Evolutionary conservation across 1,140 invertebrate species (phyloP), one percentile per base, ranked within the genome.

Genomic region (Tetramorium simillimum): DNA sequence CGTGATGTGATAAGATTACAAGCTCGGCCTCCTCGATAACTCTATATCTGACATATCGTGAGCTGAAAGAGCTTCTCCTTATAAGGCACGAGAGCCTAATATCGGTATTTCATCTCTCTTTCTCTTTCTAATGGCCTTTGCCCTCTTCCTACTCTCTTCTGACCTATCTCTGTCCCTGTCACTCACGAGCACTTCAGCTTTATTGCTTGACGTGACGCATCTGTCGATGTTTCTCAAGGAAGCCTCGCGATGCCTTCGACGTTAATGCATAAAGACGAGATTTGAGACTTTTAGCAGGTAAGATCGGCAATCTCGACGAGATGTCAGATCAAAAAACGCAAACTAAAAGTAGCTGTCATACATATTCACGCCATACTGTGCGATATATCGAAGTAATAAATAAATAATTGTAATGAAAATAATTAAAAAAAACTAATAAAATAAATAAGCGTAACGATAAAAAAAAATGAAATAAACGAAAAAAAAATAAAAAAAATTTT

Each of bases 1-100:
- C 4, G 28, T 21, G 6, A 24, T n/a, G 10, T n/a, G 90, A 91
- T 90, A 91, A 91, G 90, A 91, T 91, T 91, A 88, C 40, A 56
- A 33, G 12, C 6, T 33, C 10, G 28, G 12, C 1, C 14, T 0
- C 5, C 18, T 5, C 24, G 89, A 91, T 90, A 90, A 88, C 14
- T 43, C 49, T 77, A 88, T 85, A 85, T 81, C 86, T 7, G 7
- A 82, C 21, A 51, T 56, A 43, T 70, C 9, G 5, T 37, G 3
- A 18, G 40, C 33, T 12, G 1, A n/a, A 24, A 53, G 21, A 80
- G 49, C 16, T 51, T 24, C n/a, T 28, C 85, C 88, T 87, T 89
- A 78, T 75, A 89, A 56, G 77, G 65, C 33, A 43, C 5, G 62
- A 16, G 28, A 12, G 28, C 56, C 51, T 24, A 65, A 37, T 2